These are phyloP conservation scores for Escarpia spicata DNA, from an alignment of 2,888 invertebrate genomes.

Conservation along the genomic window DNA sequence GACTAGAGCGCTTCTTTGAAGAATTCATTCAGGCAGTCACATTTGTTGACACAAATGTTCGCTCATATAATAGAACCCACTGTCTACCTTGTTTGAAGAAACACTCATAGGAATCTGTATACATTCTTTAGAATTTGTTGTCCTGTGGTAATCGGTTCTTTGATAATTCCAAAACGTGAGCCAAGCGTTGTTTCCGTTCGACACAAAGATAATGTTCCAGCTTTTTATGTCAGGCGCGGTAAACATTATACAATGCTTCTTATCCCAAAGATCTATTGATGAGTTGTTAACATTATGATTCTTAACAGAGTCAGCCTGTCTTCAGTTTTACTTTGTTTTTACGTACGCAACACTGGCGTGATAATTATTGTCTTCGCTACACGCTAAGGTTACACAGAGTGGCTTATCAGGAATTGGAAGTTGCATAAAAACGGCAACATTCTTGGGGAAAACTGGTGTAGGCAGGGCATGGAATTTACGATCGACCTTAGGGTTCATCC, in stretches of 20 bases:
- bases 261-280: not conserved
- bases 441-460: not conserved
- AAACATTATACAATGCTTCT: not conserved
- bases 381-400: not conserved
- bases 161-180: too few relatives aligned
- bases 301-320: not conserved
- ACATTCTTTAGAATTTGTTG: too few relatives aligned
- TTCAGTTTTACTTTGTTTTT: not conserved
- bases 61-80: not conserved
- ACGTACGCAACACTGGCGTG: not conserved
- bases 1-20: not conserved
- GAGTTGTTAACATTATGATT: not conserved
- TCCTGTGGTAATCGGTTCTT: too few relatives aligned
- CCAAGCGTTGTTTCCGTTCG: too few relatives aligned
- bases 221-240: not conserved
- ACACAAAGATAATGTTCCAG: too few relatives aligned
- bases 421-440: not conserved
- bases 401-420: not conserved
- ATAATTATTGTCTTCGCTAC: not conserved
- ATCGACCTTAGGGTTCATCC: not conserved
- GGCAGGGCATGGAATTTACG: not conserved
- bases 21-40: not conserved
- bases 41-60: not conserved
- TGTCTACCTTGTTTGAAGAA: too few relatives aligned
- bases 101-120: too few relatives aligned